Evolutionary conservation across 2,113 vertebrate species (phyloP).

Genomic region (Eupsittula cactorum): DNA sequence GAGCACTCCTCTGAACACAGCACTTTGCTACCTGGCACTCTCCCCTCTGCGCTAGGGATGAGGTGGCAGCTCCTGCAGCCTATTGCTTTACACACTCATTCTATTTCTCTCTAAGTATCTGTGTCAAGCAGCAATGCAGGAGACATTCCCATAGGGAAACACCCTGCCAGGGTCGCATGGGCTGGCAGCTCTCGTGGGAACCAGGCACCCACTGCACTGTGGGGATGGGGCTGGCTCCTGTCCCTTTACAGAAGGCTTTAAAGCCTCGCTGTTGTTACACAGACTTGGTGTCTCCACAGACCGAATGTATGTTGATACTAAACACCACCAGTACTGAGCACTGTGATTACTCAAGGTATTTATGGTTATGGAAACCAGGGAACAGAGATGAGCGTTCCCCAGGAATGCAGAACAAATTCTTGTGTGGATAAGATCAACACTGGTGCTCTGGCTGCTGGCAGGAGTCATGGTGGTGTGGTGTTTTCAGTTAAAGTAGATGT

Average conservation of each 20-base stretch:
- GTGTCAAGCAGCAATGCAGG: not conserved
- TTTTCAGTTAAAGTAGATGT: not conserved
- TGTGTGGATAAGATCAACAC: not conserved
- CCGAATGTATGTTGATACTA: accelerated
- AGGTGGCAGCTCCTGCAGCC: not conserved
- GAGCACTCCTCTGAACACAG: not conserved
- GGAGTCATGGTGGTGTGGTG: not conserved
- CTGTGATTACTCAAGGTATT: not conserved
- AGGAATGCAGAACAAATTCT: not conserved
- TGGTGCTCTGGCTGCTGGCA: not conserved
- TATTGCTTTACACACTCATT: slow-evolving; percentile 34
- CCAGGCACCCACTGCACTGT: not conserved
- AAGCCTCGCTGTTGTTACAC: accelerated
- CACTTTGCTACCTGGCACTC: not conserved
- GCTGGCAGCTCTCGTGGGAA: not conserved
- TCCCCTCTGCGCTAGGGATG: not conserved
- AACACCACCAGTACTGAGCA: not conserved
- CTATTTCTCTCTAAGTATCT: slow-evolving; percentile 14
- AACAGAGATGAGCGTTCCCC: not conserved
- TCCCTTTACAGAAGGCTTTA: not conserved
- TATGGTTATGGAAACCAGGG: not conserved
- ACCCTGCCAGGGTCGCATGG: not conserved
- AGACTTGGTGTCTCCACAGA: not conserved
- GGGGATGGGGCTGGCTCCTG: not conserved
- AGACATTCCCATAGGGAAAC: slow-evolving; percentile 7